A percentile compares a stretch with the other conserved stretches of the same genome.
Evolutionary conservation across 2,888 invertebrate species (phyloP).

Genomic region (Aphidoletes aphidimyza): DNA sequence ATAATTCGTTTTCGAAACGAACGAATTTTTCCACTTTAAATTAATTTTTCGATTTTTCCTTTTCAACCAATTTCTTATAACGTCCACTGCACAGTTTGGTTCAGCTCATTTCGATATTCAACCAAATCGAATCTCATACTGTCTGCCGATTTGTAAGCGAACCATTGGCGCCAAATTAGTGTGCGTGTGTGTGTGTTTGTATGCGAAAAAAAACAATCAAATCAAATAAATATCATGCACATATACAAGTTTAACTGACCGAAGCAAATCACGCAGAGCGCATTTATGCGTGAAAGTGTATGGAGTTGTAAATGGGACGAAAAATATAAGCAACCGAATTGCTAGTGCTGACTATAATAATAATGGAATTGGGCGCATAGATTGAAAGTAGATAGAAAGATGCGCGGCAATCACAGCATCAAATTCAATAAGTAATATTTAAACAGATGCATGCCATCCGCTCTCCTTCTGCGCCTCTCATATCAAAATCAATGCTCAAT

Average conservation of each 20-base stretch:
- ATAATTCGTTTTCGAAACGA: not conserved
- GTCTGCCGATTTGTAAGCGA: not conserved
- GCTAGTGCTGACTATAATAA: not conserved
- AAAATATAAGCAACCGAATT: not conserved
- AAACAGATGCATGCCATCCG: not conserved
- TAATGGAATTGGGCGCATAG: not conserved
- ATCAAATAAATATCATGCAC: slow-evolving; percentile 43
- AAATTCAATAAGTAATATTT: slow-evolving; percentile 5
- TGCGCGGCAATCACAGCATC: not conserved
- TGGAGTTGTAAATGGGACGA: not conserved
- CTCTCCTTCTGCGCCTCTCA: too few species aligned
- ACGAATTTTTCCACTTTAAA: not conserved
- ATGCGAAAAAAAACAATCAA: not conserved
- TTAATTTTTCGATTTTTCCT: not conserved
- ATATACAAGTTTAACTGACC: slow-evolving; percentile 37
- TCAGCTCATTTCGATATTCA: not conserved
- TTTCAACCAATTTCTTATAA: not conserved
- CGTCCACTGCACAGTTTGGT: too few species aligned
- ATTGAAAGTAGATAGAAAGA: not conserved
- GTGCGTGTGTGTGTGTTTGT: not conserved
- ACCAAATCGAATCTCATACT: slow-evolving; percentile 1
- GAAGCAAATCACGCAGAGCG: slow-evolving; percentile 34
- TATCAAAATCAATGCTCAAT: too few species aligned
- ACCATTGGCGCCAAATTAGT: slow-evolving; percentile 30
- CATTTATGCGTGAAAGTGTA: slow-evolving; percentile 28